A percentile compares a stretch with the other conserved stretches of the same genome.
Evolutionary conservation across 2,113 vertebrate species (phyloP).

Genomic region (Terrapene triunguis): DNA sequence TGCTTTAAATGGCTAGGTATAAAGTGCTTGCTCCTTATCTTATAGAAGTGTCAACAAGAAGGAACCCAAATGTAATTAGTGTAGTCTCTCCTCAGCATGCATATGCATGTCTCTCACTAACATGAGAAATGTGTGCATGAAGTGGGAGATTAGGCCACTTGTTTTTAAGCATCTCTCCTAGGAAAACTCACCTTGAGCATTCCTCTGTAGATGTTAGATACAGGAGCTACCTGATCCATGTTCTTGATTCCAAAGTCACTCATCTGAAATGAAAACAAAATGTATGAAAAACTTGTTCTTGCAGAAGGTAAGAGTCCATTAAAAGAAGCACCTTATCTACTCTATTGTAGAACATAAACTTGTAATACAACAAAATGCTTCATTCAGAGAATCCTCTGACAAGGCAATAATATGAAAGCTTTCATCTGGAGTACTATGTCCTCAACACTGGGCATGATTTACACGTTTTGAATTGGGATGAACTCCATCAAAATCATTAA

Average conservation of each 20-base stretch:
- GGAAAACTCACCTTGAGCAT: constrained; percentile 85
- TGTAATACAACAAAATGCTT: neutral
- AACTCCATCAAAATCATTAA: neutral
- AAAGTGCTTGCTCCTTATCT: neutral
- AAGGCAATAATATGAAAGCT: neutral
- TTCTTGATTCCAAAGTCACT: constrained; percentile 85
- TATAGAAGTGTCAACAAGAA: neutral
- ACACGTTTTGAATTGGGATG: neutral
- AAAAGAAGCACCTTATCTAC: neutral
- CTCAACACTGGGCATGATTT: neutral
- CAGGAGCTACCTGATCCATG: constrained; percentile 89
- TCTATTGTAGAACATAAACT: neutral
- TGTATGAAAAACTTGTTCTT: neutral
- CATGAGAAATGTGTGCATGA: neutral
- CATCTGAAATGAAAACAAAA: constrained; percentile 76
- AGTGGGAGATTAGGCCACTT: neutral
- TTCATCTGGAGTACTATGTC: neutral
- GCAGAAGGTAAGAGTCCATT: neutral
- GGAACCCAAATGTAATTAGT: neutral
- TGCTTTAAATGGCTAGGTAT: neutral
- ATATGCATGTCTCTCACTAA: neutral
- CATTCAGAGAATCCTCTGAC: neutral
- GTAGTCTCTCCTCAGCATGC: neutral
- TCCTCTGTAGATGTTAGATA: constrained; percentile 80
- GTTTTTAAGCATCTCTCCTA: neutral